Evolutionary conservation across 2,888 invertebrate species (phyloP), one percentile per base, ranked within the genome.

Genomic region (Exephanes ischioxanthus): DNA sequence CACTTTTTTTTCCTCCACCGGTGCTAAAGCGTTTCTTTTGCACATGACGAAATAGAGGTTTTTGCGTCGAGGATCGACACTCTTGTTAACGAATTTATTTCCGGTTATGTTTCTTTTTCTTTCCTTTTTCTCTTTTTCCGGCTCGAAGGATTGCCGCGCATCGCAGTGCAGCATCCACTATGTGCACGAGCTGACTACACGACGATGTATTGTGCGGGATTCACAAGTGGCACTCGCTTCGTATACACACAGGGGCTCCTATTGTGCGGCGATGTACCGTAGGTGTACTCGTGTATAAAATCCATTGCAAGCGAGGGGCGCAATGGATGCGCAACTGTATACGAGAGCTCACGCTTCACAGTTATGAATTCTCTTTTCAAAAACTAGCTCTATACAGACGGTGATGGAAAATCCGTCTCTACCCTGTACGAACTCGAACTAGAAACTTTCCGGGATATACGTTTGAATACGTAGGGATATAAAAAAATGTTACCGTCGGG

Each of bases 181-280:
- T n/a, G 16, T 45, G 72, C n/a, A 58, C 26, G 7, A 14, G 4
- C 16, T 73, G 22, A 58, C 73, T 73, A 45, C 26, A 61, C 16
- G 72, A 61, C 73, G 73, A 61, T 61, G 58, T 26, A 73, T 61
- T 73, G 73, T 73, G 33, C 58, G n/a, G 58, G 30, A 61, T n/a
- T 41, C 58, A 73, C 73, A 61, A 73, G 73, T 73, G 73, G 73
- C 73, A 73, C 73, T 73, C 73, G 73, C 73, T 58, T 73, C 22
- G 58, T 73, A 73, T 61, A 16, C 41, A 3, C 61, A 58, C 45
- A 58, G 58, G 14, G 22, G 22, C 3, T 26, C 19, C 58, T 45
- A 61, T 73, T 73, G 73, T 73, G 45, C 61, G 22, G 16, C 26
- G 45, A 22, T 61, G 45, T 26, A n/a, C 61, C 58, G 51, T 53